Evolutionary conservation across 1,140 invertebrate species (phyloP).

Genomic region (Stenopsyche tienmushanensis): DNA sequence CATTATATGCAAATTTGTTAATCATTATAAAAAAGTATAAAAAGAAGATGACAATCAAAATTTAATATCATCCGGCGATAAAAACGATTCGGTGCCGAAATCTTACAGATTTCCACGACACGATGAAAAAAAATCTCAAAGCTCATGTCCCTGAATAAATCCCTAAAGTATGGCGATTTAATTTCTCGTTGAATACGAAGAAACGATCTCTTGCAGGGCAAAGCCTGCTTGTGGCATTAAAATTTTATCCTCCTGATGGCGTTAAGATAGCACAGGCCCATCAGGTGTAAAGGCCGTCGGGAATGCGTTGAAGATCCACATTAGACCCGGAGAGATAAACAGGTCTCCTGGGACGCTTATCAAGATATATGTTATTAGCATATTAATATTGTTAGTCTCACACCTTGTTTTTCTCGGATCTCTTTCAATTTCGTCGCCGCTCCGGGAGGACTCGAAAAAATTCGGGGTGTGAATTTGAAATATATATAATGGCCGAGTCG

Average conservation of each 20-base stretch:
- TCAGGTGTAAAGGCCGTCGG: conserved; percentile 2
- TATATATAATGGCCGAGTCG: too few relatives aligned
- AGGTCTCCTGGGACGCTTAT: conserved; percentile 10
- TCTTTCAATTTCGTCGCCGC: neutral
- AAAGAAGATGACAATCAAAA: too few relatives aligned
- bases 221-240: neutral
- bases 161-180: too few relatives aligned
- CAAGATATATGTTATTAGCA: conserved; percentile 9
- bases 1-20: too few relatives aligned
- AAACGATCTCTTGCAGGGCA: too few relatives aligned
- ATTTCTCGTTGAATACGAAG: too few relatives aligned
- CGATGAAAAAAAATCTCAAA: neutral
- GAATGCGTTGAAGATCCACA: conserved; percentile 5
- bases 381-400: conserved; percentile 3
- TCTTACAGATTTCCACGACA: neutral
- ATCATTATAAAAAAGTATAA: too few relatives aligned
- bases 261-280: conserved; percentile 14
- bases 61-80: neutral
- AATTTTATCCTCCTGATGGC: conserved; percentile 18
- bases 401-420: neutral
- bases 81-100: neutral
- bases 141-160: too few relatives aligned
- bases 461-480: neutral
- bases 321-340: conserved; percentile 19
- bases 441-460: neutral